phyloP scores from a whole-genome alignment of 2,888 invertebrate species.

The Orthosia incerta region DNA sequence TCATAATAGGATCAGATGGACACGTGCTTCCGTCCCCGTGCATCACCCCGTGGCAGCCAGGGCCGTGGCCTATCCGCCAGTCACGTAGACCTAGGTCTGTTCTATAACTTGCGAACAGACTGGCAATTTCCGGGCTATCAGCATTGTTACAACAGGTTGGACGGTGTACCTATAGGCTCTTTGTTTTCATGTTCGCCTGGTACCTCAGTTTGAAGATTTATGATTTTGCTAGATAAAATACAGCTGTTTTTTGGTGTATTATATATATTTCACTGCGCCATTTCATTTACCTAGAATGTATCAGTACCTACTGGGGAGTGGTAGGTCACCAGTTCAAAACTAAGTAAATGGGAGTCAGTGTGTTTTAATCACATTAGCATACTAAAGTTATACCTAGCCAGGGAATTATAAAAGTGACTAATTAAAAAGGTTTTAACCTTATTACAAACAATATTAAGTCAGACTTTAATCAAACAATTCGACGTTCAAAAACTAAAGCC shows the following conservation, averaged over 20 bases:
- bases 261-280: no score
- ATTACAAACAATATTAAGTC: neutral
- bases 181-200: no score
- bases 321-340: slow-evolving; percentile 26
- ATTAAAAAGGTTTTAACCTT: slow-evolving; percentile 19
- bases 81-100: slow-evolving; percentile 52
- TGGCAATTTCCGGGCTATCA: slow-evolving; percentile 38
- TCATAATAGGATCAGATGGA: slow-evolving; percentile 64
- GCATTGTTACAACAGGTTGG: neutral
- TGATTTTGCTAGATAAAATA: no score
- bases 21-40: slow-evolving; percentile 66
- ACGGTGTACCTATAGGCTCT: no score
- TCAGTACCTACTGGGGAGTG: neutral
- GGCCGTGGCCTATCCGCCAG: slow-evolving; percentile 39
- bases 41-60: slow-evolving; percentile 48
- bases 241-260: no score
- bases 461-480: neutral
- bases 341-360: slow-evolving; percentile 8
- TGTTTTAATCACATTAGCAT: neutral
- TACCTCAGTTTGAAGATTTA: no score
- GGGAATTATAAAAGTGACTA: slow-evolving; percentile 1
- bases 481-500: slow-evolving; percentile 2
- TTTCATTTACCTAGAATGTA: no score
- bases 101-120: slow-evolving; percentile 29
- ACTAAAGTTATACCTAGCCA: slow-evolving; percentile 14